Base-by-base conservation (phyloP, 2,113 vertebrate species). In the Varanus komodoensis region DNA sequence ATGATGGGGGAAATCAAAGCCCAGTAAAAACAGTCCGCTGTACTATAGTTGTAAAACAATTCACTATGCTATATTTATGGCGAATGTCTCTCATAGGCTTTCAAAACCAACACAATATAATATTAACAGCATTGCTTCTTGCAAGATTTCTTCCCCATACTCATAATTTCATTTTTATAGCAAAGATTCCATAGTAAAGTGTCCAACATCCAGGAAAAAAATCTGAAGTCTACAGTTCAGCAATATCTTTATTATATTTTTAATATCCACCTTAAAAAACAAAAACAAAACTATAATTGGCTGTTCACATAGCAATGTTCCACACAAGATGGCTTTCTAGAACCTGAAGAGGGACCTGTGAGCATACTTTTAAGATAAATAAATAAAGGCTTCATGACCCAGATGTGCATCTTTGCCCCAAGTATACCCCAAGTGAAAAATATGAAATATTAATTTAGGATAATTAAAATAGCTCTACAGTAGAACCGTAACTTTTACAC, bases 1-100 rank as follows among this genome's bases (percentile, higher is more conserved):
- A 90, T 69, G 48, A 69, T 71, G 48, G 4, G 78, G 21, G 19
- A 89, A 71, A 71, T 89, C 74, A 89, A 85, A 89, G 11, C 75
- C 69, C 48, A 86, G 81, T 90, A 81, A 86, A 77, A 81, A 84
- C 38, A 44, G 38, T 44, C 38, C 38, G 38, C 38, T 44, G 38
- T 44, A 44, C 38, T 44, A 44, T 44, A 44, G 38, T 44, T 64
- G 52, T 64, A 90, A 87, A 87, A 19, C 34, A 86, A 8, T 71
- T 32, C 19, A 64, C 54, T 87, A 57, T 52, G 3, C 25, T 87
- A 67, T 54, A 91, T 67, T 87, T 83, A 52, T 69, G 7, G 15
- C 14, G 38, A 79, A 86, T 57, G 50, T 86, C 27, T 86, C 75
- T 44, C 67, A 57, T 34, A 69, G 67, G n/a, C 14, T 71, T 71